phyloP scores from a whole-genome alignment of 2,113 vertebrate genomes.

The Elephas maximus region DNA sequence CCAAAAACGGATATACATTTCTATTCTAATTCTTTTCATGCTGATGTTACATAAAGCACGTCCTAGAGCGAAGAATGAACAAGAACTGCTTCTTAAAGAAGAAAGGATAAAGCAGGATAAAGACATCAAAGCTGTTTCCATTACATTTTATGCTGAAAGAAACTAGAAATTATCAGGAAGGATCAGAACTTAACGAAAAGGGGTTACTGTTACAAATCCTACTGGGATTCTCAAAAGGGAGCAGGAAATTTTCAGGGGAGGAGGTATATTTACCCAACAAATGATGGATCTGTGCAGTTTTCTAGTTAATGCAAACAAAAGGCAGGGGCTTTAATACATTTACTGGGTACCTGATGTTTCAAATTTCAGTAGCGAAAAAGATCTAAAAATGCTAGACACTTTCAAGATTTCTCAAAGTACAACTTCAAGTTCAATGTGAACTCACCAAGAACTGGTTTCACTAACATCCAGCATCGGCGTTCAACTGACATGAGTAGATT shows the following conservation, averaged over 20 bases:
- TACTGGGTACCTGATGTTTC: constrained; percentile 23
- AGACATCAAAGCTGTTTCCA: constrained; percentile 83
- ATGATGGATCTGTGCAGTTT: constrained; percentile 48
- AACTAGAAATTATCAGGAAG: constrained; percentile 74
- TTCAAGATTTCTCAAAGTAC: constrained; percentile 64
- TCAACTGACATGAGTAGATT: not conserved
- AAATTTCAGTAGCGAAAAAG: constrained; percentile 53
- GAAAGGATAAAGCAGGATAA: constrained; percentile 80
- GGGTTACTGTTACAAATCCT: constrained; percentile 66
- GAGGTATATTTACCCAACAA: constrained; percentile 58
- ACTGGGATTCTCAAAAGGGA: constrained; percentile 58
- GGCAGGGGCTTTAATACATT: constrained; percentile 50
- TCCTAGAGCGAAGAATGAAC: constrained; percentile 68
- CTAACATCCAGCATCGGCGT: not conserved
- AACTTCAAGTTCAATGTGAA: constrained; percentile 43
- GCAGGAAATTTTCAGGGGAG: constrained; percentile 64
- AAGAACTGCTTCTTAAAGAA: constrained; percentile 82
- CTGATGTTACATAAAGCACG: constrained; percentile 68
- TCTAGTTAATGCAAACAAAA: constrained; percentile 67
- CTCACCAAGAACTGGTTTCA: not conserved
- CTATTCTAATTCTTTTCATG: constrained; percentile 72
- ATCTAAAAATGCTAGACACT: constrained; percentile 55
- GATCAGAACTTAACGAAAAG: constrained; percentile 76
- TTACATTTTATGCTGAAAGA: constrained; percentile 73
- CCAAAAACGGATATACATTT: constrained; percentile 65